phyloP scores from a whole-genome alignment of 2,888 invertebrate genomes.

The Plebejus anna region DNA sequence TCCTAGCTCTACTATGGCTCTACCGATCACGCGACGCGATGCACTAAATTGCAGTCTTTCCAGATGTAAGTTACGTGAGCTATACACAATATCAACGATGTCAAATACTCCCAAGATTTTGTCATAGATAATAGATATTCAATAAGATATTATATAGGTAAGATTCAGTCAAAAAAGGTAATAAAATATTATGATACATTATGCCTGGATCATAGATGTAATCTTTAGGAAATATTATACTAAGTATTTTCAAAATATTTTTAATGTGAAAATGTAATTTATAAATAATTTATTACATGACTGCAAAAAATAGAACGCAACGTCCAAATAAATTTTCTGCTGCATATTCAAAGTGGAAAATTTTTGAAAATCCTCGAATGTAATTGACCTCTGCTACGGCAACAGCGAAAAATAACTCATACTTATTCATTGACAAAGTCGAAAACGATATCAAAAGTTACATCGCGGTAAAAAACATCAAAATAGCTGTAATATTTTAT shows the following conservation, averaged over 20 bases:
- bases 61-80: too few relatives aligned
- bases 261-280: not conserved
- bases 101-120: too few relatives aligned
- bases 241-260: not conserved
- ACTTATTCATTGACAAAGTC: not conserved
- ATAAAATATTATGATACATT: too few relatives aligned
- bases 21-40: not conserved
- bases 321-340: not conserved
- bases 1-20: not conserved
- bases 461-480: not conserved
- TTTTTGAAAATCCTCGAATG: constrained; percentile 3
- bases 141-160: too few relatives aligned
- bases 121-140: too few relatives aligned
- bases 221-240: too few relatives aligned
- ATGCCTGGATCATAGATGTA: too few relatives aligned
- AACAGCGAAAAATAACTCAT: constrained; percentile 1
- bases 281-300: not conserved
- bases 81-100: too few relatives aligned
- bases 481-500: not conserved
- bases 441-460: constrained; percentile 2
- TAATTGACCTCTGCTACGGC: constrained; percentile 13
- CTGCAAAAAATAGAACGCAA: not conserved
- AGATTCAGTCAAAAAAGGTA: too few relatives aligned
- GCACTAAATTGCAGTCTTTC: not conserved
- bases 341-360: not conserved